These are phyloP conservation scores for Coendou prehensilis DNA, from an alignment of 2,797 vertebrate genomes.

Conservation along the genomic window DNA sequence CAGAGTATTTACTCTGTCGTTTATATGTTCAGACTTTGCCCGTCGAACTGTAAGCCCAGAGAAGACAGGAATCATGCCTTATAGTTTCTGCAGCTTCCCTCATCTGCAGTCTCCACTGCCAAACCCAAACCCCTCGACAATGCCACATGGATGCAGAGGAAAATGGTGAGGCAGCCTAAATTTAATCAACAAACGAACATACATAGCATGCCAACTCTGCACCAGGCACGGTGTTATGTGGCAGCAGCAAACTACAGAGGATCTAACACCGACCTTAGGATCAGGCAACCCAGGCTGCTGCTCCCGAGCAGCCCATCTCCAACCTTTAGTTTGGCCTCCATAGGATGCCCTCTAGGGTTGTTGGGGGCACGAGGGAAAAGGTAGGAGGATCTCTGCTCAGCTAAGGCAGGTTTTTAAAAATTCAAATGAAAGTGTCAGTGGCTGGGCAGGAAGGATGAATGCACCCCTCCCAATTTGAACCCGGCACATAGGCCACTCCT, in stretches of 20 bases:
- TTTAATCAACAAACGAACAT: slow-evolving; percentile 14
- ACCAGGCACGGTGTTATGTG: not conserved
- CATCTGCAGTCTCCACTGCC: not conserved
- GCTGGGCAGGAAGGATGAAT: not conserved
- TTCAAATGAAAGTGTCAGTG: slow-evolving; percentile 14
- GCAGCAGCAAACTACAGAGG: not conserved
- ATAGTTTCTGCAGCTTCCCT: not conserved
- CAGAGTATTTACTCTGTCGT: not conserved
- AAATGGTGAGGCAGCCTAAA: not conserved
- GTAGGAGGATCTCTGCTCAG: not conserved
- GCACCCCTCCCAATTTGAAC: not conserved
- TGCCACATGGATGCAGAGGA: not conserved
- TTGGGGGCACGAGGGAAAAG: not conserved
- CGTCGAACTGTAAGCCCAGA: slow-evolving; percentile 10
- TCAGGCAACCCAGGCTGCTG: not conserved
- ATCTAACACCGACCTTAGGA: not conserved
- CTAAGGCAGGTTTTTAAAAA: not conserved
- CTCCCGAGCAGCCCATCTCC: not conserved
- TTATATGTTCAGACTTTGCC: slow-evolving; percentile 25
- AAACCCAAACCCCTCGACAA: not conserved
- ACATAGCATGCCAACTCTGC: not conserved
- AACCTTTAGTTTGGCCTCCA: not conserved
- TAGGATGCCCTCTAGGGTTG: not conserved
- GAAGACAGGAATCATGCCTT: slow-evolving; percentile 13
- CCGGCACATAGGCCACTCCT: not conserved